These are phyloP conservation scores for Merodon equestris DNA, from an alignment of 2,888 invertebrate genomes.

Conservation along the genomic window DNA sequence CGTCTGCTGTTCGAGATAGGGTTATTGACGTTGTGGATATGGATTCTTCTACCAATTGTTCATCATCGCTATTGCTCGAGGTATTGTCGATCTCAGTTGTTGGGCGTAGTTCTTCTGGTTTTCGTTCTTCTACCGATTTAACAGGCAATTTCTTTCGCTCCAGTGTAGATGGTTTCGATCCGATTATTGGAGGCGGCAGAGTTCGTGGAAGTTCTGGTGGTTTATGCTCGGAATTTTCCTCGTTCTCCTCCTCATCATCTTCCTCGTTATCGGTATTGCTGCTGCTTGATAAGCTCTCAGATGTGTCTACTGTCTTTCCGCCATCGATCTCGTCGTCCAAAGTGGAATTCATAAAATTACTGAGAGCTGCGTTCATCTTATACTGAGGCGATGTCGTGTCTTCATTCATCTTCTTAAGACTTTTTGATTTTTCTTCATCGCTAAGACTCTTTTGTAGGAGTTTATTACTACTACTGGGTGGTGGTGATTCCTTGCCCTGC, in stretches of 20 bases:
- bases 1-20: slow-evolving; percentile 55
- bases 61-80: no score
- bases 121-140: slow-evolving; percentile 43
- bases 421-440: slow-evolving; percentile 81
- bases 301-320: slow-evolving; percentile 67
- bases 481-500: slow-evolving; percentile 62
- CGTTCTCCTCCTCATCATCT: slow-evolving; percentile 39
- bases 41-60: slow-evolving; percentile 41
- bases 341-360: slow-evolving; percentile 71
- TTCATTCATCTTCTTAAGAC: slow-evolving; percentile 71
- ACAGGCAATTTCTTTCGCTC: slow-evolving; percentile 13
- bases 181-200: slow-evolving; percentile 69
- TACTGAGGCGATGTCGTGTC: slow-evolving; percentile 59
- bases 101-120: slow-evolving; percentile 41
- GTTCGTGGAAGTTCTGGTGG: slow-evolving; percentile 72
- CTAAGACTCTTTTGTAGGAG: slow-evolving; percentile 79
- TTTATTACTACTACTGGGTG: slow-evolving; percentile 64
- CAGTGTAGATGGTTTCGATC: slow-evolving; percentile 27
- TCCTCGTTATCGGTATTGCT: slow-evolving; percentile 68
- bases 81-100: slow-evolving; percentile 41
- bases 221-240: slow-evolving; percentile 21
- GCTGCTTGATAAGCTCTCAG: slow-evolving; percentile 45
- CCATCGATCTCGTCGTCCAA: slow-evolving; percentile 69
- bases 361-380: slow-evolving; percentile 72
- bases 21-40: slow-evolving; percentile 46